Base-by-base conservation (phyloP, 1,140 invertebrate species). In the Euschistus heros region DNA sequence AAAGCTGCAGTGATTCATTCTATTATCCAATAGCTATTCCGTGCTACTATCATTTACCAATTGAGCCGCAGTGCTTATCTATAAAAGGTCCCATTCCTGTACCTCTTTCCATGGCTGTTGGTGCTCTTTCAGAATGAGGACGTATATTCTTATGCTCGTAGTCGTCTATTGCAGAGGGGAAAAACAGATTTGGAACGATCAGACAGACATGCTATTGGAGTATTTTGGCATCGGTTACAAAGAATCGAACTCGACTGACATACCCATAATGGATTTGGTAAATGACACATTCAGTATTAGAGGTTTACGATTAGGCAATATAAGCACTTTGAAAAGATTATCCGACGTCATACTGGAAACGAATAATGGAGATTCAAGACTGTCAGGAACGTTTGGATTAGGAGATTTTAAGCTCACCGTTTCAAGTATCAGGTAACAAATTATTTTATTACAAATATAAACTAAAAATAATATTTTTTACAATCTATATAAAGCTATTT, bases 191-290 rank as follows among this genome's bases (percentile, higher is more conserved):
- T 57, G 54, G 54, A 57, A 57, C 15, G 54, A 57, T 15, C 18
- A 57, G 24, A 26, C 54, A 24, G 54, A 57, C 24, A 57, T 57
- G 15, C 15, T 57, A 26, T 26, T 57, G 24, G 24, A 26, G 8
- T 57, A 57, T 26, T 57, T 57, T 26, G 24, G 54, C 8, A 57
- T 57, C 4, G 54, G 54, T 13, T 57, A 57, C 14, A 57, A 26
- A 27, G 24, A 20, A 24, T 24, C 54, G 0, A 57, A 57, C 15
- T 57, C 54, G 2, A 57, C 54, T 13, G 54, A 57, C 22, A 57
- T 57, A 10, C 54, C 54, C 7, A 57, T 57, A 2, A 57, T 57
- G 54, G 54, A 57, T 24, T 24, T 57, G 1, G 15, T 10, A 13
- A 57, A 26, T 27, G 24, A 15, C 15, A 24, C 54, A 13, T 3